Percentiles rank a stretch among this genome's conserved stretches.
These are phyloP conservation scores for Lysiphlebus fabarum DNA, from an alignment of 1,140 invertebrate genomes.

Conservation along the genomic window DNA sequence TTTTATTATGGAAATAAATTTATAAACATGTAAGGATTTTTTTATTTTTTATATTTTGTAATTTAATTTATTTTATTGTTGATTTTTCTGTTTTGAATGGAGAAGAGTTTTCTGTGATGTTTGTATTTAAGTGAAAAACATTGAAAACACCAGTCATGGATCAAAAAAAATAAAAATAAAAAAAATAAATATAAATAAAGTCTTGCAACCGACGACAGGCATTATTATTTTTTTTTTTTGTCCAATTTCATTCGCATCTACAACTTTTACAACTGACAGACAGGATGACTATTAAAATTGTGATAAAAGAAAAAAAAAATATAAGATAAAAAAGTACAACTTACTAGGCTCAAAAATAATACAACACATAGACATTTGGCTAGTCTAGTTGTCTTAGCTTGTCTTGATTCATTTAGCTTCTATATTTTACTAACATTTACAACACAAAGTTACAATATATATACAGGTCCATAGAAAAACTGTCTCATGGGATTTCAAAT, in stretches of 20 bases:
- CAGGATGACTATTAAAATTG: constrained; percentile 13
- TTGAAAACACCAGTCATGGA: neutral
- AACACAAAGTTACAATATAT: constrained; percentile 17
- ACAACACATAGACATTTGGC: too few relatives aligned
- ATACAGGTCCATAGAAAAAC: constrained; percentile 24
- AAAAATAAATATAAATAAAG: constrained; percentile 8
- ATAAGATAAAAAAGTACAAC: neutral
- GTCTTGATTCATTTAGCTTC: too few relatives aligned
- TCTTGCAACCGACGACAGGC: constrained; percentile 15
- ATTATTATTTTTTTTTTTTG: constrained; percentile 6
- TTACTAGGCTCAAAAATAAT: too few relatives aligned
- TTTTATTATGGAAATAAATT: too few relatives aligned
- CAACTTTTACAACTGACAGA: neutral
- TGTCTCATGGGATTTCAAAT: constrained; percentile 24
- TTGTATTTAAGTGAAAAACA: too few relatives aligned
- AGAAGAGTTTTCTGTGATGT: neutral
- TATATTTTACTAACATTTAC: neutral
- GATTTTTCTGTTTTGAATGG: neutral
- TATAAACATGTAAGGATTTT: neutral
- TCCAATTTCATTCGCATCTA: too few relatives aligned
- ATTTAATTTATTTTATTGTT: neutral
- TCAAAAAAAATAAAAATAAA: neutral
- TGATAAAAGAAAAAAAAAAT: neutral
- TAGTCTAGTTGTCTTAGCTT: too few relatives aligned
- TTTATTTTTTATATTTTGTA: neutral